phyloP scores from a whole-genome alignment of 1,140 invertebrate species.

The Drosophila tsacasi region DNA sequence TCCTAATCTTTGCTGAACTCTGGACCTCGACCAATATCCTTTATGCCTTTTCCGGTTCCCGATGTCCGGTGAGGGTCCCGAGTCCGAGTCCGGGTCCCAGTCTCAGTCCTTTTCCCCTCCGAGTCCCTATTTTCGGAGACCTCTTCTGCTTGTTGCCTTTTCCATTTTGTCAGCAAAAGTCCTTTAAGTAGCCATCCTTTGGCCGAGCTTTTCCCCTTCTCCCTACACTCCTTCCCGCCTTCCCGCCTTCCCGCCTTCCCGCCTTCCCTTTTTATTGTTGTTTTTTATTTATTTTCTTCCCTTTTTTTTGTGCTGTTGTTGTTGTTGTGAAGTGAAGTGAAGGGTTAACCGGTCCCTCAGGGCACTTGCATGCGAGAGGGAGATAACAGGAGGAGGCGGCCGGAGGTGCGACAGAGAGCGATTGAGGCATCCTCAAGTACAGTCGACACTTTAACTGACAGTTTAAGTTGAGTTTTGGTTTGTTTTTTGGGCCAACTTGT shows the following conservation, averaged over 20 bases:
- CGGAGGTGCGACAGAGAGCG: slow-evolving; percentile 32
- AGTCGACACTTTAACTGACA: slow-evolving; percentile 77
- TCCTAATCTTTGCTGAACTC: slow-evolving; percentile 75
- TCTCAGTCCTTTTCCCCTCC: background rate
- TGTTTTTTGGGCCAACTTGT: slow-evolving; percentile 21
- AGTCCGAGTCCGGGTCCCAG: background rate
- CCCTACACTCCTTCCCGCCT: no score
- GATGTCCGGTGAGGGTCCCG: slow-evolving; percentile 10
- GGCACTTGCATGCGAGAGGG: slow-evolving; percentile 29
- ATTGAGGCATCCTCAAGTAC: slow-evolving; percentile 59
- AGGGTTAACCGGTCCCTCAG: slow-evolving; percentile 76
- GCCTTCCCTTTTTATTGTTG: background rate
- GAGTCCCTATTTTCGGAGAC: background rate
- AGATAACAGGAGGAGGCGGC: background rate
- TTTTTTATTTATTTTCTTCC: slow-evolving; percentile 16
- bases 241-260: no score
- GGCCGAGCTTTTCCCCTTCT: slow-evolving; percentile 33
- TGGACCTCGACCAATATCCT: slow-evolving; percentile 68
- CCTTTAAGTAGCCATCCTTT: slow-evolving; percentile 72
- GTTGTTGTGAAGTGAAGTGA: slow-evolving; percentile 41
- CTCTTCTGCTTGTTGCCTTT: slow-evolving; percentile 64
- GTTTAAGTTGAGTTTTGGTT: slow-evolving; percentile 67
- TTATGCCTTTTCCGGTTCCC: slow-evolving; percentile 47
- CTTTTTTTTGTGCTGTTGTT: background rate
- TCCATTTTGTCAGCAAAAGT: slow-evolving; percentile 79